These are phyloP conservation scores for Escarpia spicata DNA, from an alignment of 2,888 invertebrate genomes.

Conservation along the genomic window DNA sequence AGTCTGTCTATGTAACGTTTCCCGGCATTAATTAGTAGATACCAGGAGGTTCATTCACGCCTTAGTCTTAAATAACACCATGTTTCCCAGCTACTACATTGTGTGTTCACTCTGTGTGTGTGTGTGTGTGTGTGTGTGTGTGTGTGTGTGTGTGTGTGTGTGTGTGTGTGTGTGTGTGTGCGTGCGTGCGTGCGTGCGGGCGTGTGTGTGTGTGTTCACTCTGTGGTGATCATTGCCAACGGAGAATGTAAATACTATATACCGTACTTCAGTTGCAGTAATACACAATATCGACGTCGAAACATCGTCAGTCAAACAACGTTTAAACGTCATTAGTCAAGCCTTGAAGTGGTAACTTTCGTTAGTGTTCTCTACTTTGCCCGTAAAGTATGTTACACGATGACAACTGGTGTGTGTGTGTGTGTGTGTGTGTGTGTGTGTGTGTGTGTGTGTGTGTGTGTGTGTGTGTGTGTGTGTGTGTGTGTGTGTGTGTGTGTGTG, in stretches of 20 bases:
- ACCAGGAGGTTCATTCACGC: background rate
- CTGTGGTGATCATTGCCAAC: background rate
- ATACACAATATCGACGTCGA: background rate
- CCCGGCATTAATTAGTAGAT: background rate
- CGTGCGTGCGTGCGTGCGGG: too few relatives aligned
- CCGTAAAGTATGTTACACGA: background rate
- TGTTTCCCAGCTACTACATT: background rate
- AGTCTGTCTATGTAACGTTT: background rate
- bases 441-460: too few relatives aligned
- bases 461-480: too few relatives aligned
- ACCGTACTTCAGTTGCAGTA: background rate
- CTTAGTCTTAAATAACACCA: background rate
- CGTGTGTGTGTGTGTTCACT: background rate
- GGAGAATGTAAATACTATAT: background rate
- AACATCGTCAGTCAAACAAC: background rate
- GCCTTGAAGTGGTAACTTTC: background rate
- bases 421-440: too few relatives aligned
- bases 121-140: too few relatives aligned
- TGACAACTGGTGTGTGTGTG: background rate
- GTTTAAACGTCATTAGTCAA: background rate
- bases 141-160: too few relatives aligned
- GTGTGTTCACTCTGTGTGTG: too few relatives aligned
- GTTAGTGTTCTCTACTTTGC: background rate
- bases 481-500: too few relatives aligned
- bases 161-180: too few relatives aligned